These are phyloP conservation scores for Catostylus mosaicus DNA, from an alignment of 30 jellyfish, hydroid and myxozoan species.

Conservation along the genomic window DNA sequence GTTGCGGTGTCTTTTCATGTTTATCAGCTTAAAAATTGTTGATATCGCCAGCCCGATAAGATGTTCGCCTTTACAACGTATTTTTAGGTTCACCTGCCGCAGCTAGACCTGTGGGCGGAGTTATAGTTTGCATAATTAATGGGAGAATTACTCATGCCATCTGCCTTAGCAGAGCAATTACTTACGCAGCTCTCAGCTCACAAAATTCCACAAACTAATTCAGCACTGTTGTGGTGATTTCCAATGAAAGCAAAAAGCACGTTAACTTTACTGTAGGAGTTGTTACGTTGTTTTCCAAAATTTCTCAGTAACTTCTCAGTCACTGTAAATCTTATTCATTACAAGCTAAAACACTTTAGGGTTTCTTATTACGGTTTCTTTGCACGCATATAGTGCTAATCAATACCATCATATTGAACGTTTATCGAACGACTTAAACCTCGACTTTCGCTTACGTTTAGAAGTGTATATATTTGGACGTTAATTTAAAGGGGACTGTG, in stretches of 20 bases:
- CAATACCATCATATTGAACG: no score
- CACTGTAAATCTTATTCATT: neutral
- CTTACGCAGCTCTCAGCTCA: constrained; percentile 35
- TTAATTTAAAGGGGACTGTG: no score
- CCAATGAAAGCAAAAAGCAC: constrained; percentile 31
- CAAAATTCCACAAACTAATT: neutral
- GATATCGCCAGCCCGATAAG: constrained; percentile 57
- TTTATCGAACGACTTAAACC: no score
- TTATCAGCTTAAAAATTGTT: constrained; percentile 37
- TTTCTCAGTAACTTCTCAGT: neutral
- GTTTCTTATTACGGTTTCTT: no score
- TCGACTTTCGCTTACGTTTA: no score
- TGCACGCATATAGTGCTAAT: no score
- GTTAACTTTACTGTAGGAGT: constrained; percentile 3
- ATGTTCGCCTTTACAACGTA: constrained; percentile 34
- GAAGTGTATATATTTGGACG: no score
- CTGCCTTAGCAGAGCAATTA: constrained; percentile 72
- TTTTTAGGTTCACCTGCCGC: constrained; percentile 67
- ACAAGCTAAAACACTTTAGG: neutral
- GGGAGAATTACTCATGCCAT: constrained; percentile 61
- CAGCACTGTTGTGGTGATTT: constrained; percentile 20
- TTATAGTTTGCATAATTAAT: constrained; percentile 59
- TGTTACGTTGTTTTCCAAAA: neutral
- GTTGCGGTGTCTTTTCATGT: constrained; percentile 43
- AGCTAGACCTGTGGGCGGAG: constrained; percentile 70